Percentiles rank a stretch among this genome's conserved stretches.
Conservation (phyloP, 2,888 invertebrate species). For the Pristionchus entomophagus region DNA sequence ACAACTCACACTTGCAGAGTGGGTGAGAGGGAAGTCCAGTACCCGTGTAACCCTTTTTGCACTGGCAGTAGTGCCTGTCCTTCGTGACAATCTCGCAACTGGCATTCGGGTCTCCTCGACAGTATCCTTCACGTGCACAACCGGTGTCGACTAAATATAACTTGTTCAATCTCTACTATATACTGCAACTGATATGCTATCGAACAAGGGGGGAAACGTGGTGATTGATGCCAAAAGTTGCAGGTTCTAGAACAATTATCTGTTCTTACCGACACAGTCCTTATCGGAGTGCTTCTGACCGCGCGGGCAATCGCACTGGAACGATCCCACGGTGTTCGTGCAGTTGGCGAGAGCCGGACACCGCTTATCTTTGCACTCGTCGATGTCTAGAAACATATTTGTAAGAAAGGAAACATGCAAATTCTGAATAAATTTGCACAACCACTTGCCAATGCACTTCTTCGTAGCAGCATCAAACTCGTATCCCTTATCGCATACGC, state of each 20-base stretch:
- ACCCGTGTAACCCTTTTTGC: conserved; percentile 28
- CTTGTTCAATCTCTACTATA: background rate
- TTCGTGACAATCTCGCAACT: background rate
- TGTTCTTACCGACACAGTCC: background rate
- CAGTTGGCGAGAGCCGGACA: conserved; percentile 97
- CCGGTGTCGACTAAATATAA: conserved; percentile 9
- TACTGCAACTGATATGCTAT: too few species aligned
- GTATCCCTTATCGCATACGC: conserved; percentile 38
- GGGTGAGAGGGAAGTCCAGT: conserved; percentile 15
- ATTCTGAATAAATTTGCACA: background rate
- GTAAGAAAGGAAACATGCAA: background rate
- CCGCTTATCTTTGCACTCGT: conserved; percentile 80
- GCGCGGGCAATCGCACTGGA: conserved; percentile 90
- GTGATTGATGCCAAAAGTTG: too few species aligned
- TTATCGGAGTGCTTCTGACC: background rate
- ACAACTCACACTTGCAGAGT: conserved; percentile 27
- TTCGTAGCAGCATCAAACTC: conserved; percentile 25
- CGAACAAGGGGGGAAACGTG: too few species aligned
- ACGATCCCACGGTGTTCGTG: conserved; percentile 95
- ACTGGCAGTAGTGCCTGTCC: conserved; percentile 25
- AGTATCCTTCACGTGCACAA: conserved; percentile 2
- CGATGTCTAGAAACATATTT: conserved; percentile 79
- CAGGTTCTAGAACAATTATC: too few species aligned
- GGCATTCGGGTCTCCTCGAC: conserved; percentile 30
- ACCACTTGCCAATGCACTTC: conserved; percentile 40